Evolutionary conservation across 2,113 vertebrate genomes (phyloP).

Genomic region (Zingel zingel): DNA sequence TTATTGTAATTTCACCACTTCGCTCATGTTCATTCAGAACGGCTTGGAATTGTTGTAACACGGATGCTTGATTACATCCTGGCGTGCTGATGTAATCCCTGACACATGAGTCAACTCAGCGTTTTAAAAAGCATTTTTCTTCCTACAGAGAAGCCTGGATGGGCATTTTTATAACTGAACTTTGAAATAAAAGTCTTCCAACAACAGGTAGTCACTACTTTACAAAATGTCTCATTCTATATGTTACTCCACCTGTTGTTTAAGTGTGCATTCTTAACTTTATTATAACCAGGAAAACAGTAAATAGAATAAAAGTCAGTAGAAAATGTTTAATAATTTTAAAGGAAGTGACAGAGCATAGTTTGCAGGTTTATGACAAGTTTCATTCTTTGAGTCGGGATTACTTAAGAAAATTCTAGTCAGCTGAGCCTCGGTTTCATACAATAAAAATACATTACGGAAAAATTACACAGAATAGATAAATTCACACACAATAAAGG

Average conservation of each 20-base stretch:
- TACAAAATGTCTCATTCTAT: not conserved
- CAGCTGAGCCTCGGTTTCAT: constrained; percentile 3
- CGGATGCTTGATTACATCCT: constrained; percentile 46
- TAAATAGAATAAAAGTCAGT: constrained; percentile 11
- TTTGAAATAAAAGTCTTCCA: constrained; percentile 80
- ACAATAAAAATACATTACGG: constrained; percentile 12
- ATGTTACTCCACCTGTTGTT: constrained; percentile 5
- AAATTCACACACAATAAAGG: constrained; percentile 24
- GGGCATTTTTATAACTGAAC: constrained; percentile 76
- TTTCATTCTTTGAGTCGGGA: constrained; percentile 40
- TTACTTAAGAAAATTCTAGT: constrained; percentile 8
- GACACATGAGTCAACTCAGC: constrained; percentile 8
- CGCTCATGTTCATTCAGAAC: constrained; percentile 37
- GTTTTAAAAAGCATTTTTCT: constrained; percentile 55
- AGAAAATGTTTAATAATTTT: constrained; percentile 68
- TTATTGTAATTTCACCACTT: constrained; percentile 43
- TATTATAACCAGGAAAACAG: not conserved
- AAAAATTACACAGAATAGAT: constrained; percentile 27
- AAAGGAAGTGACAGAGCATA: constrained; percentile 24
- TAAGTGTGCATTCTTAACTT: not conserved
- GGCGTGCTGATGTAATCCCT: constrained; percentile 36
- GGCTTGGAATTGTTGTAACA: constrained; percentile 38
- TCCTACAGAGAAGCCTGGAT: constrained; percentile 50
- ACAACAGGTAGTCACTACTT: constrained; percentile 38
- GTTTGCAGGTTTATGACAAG: constrained; percentile 16